Percentiles rank a stretch among this genome's conserved stretches.
Conservation (phyloP, 2,888 invertebrate genomes). For the Phasia obesa region DNA sequence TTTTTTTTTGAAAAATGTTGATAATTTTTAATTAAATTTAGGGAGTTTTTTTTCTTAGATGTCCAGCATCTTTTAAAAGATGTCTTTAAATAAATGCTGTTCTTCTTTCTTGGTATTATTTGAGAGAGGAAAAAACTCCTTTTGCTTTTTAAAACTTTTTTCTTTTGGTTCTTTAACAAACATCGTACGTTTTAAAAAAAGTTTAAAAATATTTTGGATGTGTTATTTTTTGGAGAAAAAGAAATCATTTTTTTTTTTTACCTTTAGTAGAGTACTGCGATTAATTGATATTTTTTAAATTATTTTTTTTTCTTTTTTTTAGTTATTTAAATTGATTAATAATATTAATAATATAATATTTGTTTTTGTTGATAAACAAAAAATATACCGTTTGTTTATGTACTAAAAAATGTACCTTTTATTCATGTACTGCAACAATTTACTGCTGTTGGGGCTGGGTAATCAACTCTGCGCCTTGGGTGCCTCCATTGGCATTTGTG, state of each 20-base stretch:
- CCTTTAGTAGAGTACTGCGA: constrained; percentile 56
- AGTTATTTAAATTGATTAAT: constrained; percentile 59
- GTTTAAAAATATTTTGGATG: constrained; percentile 49
- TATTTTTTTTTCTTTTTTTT: constrained; percentile 47
- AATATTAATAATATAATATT: constrained; percentile 56
- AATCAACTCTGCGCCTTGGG: constrained; percentile 66
- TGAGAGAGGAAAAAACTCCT: constrained; percentile 44
- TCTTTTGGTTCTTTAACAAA: constrained; percentile 21
- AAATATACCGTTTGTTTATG: constrained; percentile 34
- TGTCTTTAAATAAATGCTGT: constrained; percentile 55
- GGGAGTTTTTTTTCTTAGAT: constrained; percentile 53
- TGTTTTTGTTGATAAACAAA: constrained; percentile 45
- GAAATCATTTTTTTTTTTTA: constrained; percentile 67
- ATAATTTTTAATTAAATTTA: constrained; percentile 48
- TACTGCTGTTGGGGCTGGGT: constrained; percentile 66
- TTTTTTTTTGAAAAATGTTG: constrained; percentile 59
- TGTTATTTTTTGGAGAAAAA: constrained; percentile 66
- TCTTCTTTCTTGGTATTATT: constrained; percentile 29
- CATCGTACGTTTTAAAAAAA: constrained; percentile 26
- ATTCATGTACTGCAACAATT: constrained; percentile 30
- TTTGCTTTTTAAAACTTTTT: constrained; percentile 39
- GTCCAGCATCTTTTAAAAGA: constrained; percentile 59
- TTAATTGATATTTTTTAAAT: constrained; percentile 66
- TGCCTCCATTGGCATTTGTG: constrained; percentile 66
- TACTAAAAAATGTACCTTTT: constrained; percentile 61